These are phyloP conservation scores for Butastur rufipennis DNA, from an alignment of 2,113 vertebrate species.

Conservation along the genomic window DNA sequence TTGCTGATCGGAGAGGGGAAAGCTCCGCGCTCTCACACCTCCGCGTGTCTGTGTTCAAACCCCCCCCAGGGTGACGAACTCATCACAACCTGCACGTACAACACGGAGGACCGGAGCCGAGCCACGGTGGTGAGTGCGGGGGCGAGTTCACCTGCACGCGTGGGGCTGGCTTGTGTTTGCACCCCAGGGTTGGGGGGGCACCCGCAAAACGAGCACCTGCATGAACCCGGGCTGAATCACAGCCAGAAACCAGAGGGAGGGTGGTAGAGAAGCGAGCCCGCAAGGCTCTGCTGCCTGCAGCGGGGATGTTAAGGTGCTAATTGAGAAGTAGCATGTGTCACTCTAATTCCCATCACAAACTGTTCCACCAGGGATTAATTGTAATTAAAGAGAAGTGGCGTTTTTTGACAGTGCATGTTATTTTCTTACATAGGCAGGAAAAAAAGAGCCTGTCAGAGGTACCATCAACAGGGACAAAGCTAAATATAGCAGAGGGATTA, in stretches of 20 bases:
- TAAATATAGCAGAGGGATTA: slow-evolving; percentile 54
- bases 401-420: slow-evolving; percentile 49
- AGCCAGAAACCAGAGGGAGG: not conserved
- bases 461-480: slow-evolving; percentile 20
- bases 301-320: not conserved
- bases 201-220: not conserved
- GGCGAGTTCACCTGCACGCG: rapidly evolving
- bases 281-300: not conserved
- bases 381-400: slow-evolving; percentile 44
- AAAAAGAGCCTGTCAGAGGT: slow-evolving; percentile 37
- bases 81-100: slow-evolving; percentile 88
- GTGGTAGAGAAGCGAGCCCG: not conserved
- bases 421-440: not conserved
- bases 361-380: not conserved
- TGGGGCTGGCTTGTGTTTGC: not conserved
- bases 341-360: slow-evolving; percentile 26
- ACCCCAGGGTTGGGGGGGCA: not conserved
- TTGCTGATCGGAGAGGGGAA: not conserved
- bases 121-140: slow-evolving; percentile 85
- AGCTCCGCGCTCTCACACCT: not conserved
- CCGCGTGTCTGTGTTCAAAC: not conserved
- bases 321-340: slow-evolving; percentile 9
- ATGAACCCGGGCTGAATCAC: not conserved
- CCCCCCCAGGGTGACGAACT: slow-evolving; percentile 85
- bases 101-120: slow-evolving; percentile 79